These are phyloP conservation scores for Lycia hirtaria DNA, from an alignment of 2,888 invertebrate genomes.

Conservation along the genomic window DNA sequence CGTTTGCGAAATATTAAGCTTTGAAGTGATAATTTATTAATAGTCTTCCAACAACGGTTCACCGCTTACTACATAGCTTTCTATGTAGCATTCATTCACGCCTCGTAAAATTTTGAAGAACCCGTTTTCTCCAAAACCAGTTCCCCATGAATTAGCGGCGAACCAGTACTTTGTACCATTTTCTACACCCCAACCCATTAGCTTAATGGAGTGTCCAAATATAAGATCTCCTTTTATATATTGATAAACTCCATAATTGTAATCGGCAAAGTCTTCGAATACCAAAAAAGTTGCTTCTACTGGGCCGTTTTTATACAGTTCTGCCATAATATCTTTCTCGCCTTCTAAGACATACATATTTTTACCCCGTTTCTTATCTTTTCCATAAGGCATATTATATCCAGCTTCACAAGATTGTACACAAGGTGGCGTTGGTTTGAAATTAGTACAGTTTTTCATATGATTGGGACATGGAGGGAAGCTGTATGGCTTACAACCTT, in stretches of 20 bases:
- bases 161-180: conserved; percentile 90
- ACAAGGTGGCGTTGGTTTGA: conserved; percentile 17
- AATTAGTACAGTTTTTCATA: conserved; percentile 1
- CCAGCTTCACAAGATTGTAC: conserved; percentile 11
- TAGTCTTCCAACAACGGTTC: conserved; percentile 10
- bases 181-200: conserved; percentile 92
- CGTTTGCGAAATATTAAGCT: too few relatives aligned
- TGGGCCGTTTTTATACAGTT: conserved; percentile 90
- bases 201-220: conserved; percentile 46
- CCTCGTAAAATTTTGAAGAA: conserved; percentile 87
- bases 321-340: conserved; percentile 79
- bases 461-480: conserved; percentile 86
- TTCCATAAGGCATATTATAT: conserved; percentile 86
- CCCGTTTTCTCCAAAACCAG: conserved; percentile 92
- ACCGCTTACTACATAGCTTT: neutral
- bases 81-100: conserved; percentile 14
- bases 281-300: conserved; percentile 58
- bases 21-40: too few relatives aligned
- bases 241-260: conserved; percentile 30
- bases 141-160: conserved; percentile 94
- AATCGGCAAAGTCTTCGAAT: conserved; percentile 22
- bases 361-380: conserved; percentile 54
- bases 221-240: neutral
- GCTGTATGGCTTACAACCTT: conserved; percentile 84
- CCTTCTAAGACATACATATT: neutral